phyloP scores from a whole-genome alignment of 1,140 invertebrate species.

The Carcinoscorpius rotundicauda region DNA sequence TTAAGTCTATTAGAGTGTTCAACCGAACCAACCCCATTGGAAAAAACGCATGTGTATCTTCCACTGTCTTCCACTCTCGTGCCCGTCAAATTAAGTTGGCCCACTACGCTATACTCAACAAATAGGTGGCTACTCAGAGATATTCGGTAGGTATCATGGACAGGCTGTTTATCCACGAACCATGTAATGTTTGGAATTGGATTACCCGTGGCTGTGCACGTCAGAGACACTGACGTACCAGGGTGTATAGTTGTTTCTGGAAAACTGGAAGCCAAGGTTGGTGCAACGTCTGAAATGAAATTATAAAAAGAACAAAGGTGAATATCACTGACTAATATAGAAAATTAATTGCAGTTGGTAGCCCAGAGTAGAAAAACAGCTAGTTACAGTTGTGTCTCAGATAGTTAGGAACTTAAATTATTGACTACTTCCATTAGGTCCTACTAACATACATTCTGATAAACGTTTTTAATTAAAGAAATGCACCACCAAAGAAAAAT shows the following conservation, averaged over 20 bases:
- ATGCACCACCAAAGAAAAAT: too few species aligned
- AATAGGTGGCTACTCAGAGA: slow-evolving; percentile 16
- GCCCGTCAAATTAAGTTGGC: slow-evolving; percentile 73
- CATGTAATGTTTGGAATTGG: slow-evolving; percentile 87
- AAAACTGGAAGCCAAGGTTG: not conserved
- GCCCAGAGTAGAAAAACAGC: too few species aligned
- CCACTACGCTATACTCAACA: slow-evolving; percentile 53
- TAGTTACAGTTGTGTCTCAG: too few species aligned
- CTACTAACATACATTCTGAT: too few species aligned
- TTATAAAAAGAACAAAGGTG: not conserved
- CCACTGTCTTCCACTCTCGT: slow-evolving; percentile 53
- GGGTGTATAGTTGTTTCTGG: slow-evolving; percentile 40
- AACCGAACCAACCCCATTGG: slow-evolving; percentile 35
- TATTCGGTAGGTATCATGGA: slow-evolving; percentile 17
- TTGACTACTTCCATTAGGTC: too few species aligned
- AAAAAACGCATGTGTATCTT: slow-evolving; percentile 32
- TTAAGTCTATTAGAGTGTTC: slow-evolving; percentile 28
- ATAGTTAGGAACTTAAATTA: too few species aligned
- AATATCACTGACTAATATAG: too few species aligned
- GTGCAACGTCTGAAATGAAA: not conserved
- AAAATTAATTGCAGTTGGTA: too few species aligned
- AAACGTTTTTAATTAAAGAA: too few species aligned
- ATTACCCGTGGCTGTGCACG: slow-evolving; percentile 71
- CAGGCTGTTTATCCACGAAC: slow-evolving; percentile 58
- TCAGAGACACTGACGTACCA: slow-evolving; percentile 67